phyloP scores from a whole-genome alignment of 2,113 vertebrate species.

The Oreotrochilus melanogaster region DNA sequence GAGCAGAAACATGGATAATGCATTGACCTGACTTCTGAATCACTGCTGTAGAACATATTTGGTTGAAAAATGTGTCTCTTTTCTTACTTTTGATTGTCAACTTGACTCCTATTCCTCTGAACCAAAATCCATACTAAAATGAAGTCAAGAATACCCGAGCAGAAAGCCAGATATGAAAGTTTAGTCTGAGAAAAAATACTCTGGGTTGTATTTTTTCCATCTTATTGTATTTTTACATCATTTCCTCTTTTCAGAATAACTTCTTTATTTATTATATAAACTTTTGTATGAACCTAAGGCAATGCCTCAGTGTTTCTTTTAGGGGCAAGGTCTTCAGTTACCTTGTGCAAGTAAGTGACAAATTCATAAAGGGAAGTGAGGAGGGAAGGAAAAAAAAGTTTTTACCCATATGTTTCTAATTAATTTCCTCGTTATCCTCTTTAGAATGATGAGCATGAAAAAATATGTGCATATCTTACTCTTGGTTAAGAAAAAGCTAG shows the following conservation, averaged over 20 bases:
- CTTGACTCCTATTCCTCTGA: neutral
- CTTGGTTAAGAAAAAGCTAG: neutral
- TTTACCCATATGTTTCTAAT: constrained; percentile 37
- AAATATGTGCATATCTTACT: constrained; percentile 8
- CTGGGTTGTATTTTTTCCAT: neutral
- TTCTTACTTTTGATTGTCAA: neutral
- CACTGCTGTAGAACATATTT: neutral
- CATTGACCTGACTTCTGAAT: neutral
- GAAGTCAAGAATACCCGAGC: neutral
- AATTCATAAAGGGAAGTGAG: neutral
- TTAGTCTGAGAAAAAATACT: neutral
- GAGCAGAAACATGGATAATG: neutral
- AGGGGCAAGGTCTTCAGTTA: neutral
- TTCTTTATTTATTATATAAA: constrained; percentile 2
- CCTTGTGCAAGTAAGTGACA: neutral
- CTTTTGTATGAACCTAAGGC: neutral
- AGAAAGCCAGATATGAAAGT: neutral
- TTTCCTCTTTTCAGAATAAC: neutral
- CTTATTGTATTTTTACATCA: constrained; percentile 40
- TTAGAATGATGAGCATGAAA: constrained; percentile 2
- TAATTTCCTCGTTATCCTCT: neutral
- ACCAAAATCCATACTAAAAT: neutral
- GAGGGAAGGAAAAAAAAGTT: neutral
- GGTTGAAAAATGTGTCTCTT: neutral
- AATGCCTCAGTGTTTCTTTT: neutral